phyloP scores from a whole-genome alignment of 2,797 vertebrate genomes.

The Scyliorhinus canicula region DNA sequence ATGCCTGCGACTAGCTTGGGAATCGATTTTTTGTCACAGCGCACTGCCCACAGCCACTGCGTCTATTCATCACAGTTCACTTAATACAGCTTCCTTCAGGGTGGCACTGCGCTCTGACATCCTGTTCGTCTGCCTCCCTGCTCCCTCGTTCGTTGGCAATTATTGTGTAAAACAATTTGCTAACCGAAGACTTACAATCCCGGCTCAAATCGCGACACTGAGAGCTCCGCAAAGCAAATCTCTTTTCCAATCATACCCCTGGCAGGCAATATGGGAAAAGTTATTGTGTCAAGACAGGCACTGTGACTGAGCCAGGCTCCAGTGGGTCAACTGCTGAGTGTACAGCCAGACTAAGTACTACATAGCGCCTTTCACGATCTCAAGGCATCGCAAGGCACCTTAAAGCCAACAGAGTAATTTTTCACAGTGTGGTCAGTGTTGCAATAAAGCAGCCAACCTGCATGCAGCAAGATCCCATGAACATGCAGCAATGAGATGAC shows the following conservation, averaged over 20 bases:
- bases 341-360: not conserved
- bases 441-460: not conserved
- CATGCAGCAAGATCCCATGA: not conserved
- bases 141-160: not conserved
- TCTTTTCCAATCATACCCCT: not conserved
- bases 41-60: not conserved
- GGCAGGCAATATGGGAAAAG: not conserved
- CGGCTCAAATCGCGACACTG: not conserved
- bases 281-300: not conserved
- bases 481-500: not conserved
- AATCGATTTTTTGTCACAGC: slow-evolving; percentile 24
- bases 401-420: not conserved
- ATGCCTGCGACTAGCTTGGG: not conserved
- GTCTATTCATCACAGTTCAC: slow-evolving; percentile 17
- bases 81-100: slow-evolving; percentile 12
- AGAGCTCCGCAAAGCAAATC: not conserved
- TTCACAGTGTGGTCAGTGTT: not conserved
- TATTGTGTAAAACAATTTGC: not conserved
- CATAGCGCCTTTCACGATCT: not conserved
- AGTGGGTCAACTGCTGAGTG: not conserved
- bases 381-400: not conserved
- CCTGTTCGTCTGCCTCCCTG: not conserved
- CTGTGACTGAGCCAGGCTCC: not conserved
- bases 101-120: not conserved
- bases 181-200: not conserved